These are phyloP conservation scores for Potamarius usumacintae DNA, from an alignment of 2,113 vertebrate species.

Conservation along the genomic window DNA sequence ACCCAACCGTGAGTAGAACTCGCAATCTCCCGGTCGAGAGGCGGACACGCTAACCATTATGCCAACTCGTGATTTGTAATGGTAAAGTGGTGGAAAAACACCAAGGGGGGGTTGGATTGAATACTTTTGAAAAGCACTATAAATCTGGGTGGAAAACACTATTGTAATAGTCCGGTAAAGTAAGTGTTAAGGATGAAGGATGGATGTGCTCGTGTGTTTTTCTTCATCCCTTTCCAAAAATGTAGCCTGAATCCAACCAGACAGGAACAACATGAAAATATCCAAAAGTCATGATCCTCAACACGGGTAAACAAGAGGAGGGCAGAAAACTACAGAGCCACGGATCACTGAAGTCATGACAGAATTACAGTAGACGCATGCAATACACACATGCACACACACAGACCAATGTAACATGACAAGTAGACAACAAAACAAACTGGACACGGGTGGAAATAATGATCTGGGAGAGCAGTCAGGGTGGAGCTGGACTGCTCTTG, in stretches of 20 bases:
- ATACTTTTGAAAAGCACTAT: too few species aligned
- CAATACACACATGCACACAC: background rate
- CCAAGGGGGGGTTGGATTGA: too few species aligned
- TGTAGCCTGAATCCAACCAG: background rate
- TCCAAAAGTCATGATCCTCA: background rate
- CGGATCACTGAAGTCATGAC: background rate
- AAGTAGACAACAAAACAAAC: slow-evolving; percentile 9
- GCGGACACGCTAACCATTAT: too few species aligned
- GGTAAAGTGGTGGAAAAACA: too few species aligned
- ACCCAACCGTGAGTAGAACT: too few species aligned
- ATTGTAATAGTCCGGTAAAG: too few species aligned
- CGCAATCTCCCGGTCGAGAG: too few species aligned
- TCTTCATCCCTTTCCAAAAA: background rate
- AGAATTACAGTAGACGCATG: slow-evolving; percentile 3
- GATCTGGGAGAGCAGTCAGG: slow-evolving; percentile 14
- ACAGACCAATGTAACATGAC: slow-evolving; percentile 7
- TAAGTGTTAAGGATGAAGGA: background rate
- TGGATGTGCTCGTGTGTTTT: background rate
- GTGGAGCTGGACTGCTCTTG: slow-evolving; percentile 12
- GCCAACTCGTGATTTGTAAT: too few species aligned
- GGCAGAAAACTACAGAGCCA: background rate
- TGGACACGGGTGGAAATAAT: slow-evolving; percentile 12
- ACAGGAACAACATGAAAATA: slow-evolving; percentile 10
- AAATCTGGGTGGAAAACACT: too few species aligned
- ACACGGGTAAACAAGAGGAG: slow-evolving; percentile 3